Evolutionary conservation across 2,888 invertebrate species (phyloP), one percentile per base, ranked within the genome.

Genomic region (Physocephala rufipes): DNA sequence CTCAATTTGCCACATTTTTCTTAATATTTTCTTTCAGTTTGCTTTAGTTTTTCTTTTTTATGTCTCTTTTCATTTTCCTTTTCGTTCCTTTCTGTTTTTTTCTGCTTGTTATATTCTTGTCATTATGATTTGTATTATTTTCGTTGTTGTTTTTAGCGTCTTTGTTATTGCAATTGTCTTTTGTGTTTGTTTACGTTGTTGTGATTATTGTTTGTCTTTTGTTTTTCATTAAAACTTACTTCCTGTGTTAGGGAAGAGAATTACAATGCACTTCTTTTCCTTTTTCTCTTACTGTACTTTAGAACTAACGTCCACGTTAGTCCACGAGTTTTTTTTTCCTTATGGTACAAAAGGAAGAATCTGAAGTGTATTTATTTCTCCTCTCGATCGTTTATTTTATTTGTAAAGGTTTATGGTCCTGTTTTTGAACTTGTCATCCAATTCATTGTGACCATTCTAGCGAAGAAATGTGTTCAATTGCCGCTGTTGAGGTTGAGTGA

Each of bases 311-410:
- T 63, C 45, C 45, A 45, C 7, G 21, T 55, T 55, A 21, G n/a
- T n/a, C 24, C 55, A 55, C 13, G 4, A 7, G 47, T 19, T 15
- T 45, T 63, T 63, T 15, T 24, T 45, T 45, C 62, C n/a, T n/a
- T n/a, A n/a, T n/a, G n/a, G n/a, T n/a, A n/a, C n/a, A n/a, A 61
- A 62, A 68, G 49, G 51, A 68, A 51, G 30, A 61, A 61, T 13
- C 62, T 61, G 62, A 58, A 68, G 68, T 68, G 49, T 68, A 68
- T 68, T 68, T 68, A 61, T 62, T 68, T 68, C 28, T 62, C 49
- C 61, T 68, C 68, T 21, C 61, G 51, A 68, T 62, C 36, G 62
- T 62, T 68, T 68, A 30, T 68, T 68, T 68, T 24, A 21, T 63
- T 63, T 63, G 43, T n/a, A 36, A n/a, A 21, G 43, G 30, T 43